Evolutionary conservation across 2,113 vertebrate species (phyloP).

Genomic region (Nesogale talazaci): DNA sequence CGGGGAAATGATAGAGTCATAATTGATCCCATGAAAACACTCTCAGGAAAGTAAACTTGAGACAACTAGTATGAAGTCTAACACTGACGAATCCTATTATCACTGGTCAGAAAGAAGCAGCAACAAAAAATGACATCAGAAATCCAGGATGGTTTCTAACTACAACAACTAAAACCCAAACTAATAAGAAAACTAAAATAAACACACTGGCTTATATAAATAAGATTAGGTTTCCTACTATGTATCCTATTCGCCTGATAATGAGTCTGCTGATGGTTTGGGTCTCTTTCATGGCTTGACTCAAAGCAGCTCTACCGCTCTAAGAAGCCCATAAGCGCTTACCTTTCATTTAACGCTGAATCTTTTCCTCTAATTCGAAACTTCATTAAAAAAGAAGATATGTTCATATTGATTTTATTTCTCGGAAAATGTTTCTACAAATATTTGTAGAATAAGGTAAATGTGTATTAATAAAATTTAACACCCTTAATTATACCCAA

Average conservation of each 20-base stretch:
- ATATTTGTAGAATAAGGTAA: slow-evolving; percentile 24
- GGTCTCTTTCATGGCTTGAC: not conserved
- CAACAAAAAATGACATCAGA: not conserved
- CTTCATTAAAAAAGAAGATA: slow-evolving; percentile 23
- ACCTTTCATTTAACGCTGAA: not conserved
- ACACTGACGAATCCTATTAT: not conserved
- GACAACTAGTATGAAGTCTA: not conserved
- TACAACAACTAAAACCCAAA: not conserved
- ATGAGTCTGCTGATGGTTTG: not conserved
- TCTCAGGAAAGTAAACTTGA: slow-evolving; percentile 52
- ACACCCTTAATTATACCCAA: not conserved
- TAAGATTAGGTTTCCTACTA: not conserved
- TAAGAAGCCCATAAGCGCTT: not conserved
- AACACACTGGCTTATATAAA: not conserved
- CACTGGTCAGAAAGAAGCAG: slow-evolving; percentile 15
- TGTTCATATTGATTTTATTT: slow-evolving; percentile 34
- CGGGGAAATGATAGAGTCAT: slow-evolving; percentile 59
- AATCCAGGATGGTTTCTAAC: not conserved
- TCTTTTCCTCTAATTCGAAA: not conserved
- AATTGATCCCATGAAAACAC: slow-evolving; percentile 65
- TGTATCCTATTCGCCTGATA: not conserved
- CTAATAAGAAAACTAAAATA: too few species aligned
- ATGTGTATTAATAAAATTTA: not conserved
- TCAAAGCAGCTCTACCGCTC: not conserved
- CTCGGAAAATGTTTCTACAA: not conserved